Evolutionary conservation across 2,113 vertebrate species (phyloP), one percentile per base, ranked within the genome.

Genomic region (Cromileptes altivelis): DNA sequence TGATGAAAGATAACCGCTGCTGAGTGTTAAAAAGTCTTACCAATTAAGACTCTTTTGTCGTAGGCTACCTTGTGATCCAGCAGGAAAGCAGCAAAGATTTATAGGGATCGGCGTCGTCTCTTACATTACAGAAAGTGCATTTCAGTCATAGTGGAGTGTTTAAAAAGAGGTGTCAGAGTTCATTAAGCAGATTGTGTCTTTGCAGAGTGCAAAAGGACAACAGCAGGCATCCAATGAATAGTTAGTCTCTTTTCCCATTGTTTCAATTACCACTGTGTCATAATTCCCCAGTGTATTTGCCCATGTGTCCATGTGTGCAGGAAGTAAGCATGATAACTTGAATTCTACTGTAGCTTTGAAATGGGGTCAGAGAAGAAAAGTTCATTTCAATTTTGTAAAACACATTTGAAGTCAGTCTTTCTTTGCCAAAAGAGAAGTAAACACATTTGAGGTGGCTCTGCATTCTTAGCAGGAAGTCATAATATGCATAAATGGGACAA

Each of bases 191-290:
- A 67, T 37, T 37, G 33, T 7, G 6, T 25, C 30, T 75, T 58
- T 70, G 40, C 65, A 56, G 58, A 42, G 33, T 50, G 47, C 47
- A 49, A 4, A 47, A 65, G 78, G 37, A 64, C 74, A 42, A 52
- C 58, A 58, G 67, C 17, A 47, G 25, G 19, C 37, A 23, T 7
- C 45, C 13, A 15, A 13, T 42, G 30, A 75, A 18, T 33, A 61
- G 45, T 40, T 68, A 19, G 4, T 21, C 13, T 37, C 13, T 37
- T 58, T 14, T 58, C 27, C 27, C 27, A 8, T 33, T n/a, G 14
- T 27, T 49, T 23, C 9, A 47, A 25, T 65, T 3, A 17, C 17
- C 18, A n/a, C 42, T 37, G 1, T 61, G 18, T 61, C 19, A 50
- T 47, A 17, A 62, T 30, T 49, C 21, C 21, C 4, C 19, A 11